Evolutionary conservation across 2,888 invertebrate species (phyloP).

Genomic region (Osmoderma eremita): DNA sequence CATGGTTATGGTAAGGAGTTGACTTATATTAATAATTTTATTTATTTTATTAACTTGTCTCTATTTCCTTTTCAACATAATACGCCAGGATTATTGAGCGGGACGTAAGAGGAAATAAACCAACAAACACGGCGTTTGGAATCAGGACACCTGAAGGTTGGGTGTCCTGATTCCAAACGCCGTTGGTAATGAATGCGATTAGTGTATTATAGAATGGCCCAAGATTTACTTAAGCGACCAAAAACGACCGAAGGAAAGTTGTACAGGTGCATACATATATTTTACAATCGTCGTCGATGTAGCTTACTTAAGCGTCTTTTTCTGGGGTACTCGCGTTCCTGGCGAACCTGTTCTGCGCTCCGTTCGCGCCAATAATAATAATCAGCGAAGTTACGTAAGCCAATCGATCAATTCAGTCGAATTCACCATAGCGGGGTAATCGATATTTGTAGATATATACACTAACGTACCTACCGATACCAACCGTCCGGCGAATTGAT

Average conservation of each 20-base stretch:
- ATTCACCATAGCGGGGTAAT: neutral
- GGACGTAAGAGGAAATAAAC: too few relatives aligned
- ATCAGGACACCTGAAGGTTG: too few relatives aligned
- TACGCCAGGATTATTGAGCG: too few relatives aligned
- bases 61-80: too few relatives aligned
- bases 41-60: too few relatives aligned
- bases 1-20: too few relatives aligned
- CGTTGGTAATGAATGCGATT: conserved; percentile 26
- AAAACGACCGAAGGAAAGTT: conserved; percentile 20
- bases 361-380: neutral
- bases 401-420: conserved; percentile 9
- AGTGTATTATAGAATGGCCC: conserved; percentile 8
- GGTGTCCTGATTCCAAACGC: too few relatives aligned
- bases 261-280: neutral
- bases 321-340: neutral
- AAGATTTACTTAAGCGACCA: conserved; percentile 16
- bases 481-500: conserved; percentile 9
- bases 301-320: conserved; percentile 4
- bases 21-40: too few relatives aligned
- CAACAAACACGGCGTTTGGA: too few relatives aligned
- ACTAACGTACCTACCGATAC: too few relatives aligned
- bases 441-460: too few relatives aligned
- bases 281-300: neutral
- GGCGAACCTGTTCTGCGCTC: neutral
- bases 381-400: conserved; percentile 1